A percentile compares a stretch with the other conserved stretches of the same genome.
Evolutionary conservation across 2,888 invertebrate genomes (phyloP).

Genomic region (Masnerella sp.): DNA sequence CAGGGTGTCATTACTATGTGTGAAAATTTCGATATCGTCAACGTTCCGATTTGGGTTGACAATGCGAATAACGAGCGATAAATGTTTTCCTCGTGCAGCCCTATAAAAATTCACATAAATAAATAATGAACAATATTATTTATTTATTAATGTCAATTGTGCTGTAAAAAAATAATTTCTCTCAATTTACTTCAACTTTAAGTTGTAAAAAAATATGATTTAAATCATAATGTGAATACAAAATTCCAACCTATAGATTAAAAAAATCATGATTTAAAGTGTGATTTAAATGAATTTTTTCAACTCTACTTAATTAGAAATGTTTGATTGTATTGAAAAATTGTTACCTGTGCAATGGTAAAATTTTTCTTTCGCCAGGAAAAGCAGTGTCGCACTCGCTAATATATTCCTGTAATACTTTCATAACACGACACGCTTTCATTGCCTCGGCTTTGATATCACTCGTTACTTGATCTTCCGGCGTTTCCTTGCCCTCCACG

Average conservation of each 20-base stretch:
- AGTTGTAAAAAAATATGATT: no score
- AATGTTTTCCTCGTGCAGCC: slow-evolving; percentile 93
- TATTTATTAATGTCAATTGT: no score
- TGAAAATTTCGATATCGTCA: slow-evolving; percentile 94
- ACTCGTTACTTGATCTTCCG: slow-evolving; percentile 77
- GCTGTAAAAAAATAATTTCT: no score
- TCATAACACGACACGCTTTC: slow-evolving; percentile 94
- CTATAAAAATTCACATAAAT: no score
- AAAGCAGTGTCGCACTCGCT: slow-evolving; percentile 95
- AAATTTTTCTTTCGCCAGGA: slow-evolving; percentile 90
- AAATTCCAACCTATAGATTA: no score
- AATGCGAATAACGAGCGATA: slow-evolving; percentile 91
- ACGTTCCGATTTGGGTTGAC: slow-evolving; percentile 91
- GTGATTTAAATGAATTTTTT: no score
- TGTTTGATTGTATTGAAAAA: slow-evolving; percentile 3
- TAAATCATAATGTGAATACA: no score
- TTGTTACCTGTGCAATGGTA: slow-evolving; percentile 88
- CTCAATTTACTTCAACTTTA: no score
- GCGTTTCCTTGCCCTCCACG: slow-evolving; percentile 75
- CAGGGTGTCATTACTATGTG: slow-evolving; percentile 96
- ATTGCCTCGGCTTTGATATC: slow-evolving; percentile 84
- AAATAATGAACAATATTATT: no score
- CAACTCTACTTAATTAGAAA: no score
- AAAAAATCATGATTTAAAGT: no score
- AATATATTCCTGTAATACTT: slow-evolving; percentile 96